Conservation (phyloP, 2,113 vertebrate species). For the Eublepharis macularius region DNA sequence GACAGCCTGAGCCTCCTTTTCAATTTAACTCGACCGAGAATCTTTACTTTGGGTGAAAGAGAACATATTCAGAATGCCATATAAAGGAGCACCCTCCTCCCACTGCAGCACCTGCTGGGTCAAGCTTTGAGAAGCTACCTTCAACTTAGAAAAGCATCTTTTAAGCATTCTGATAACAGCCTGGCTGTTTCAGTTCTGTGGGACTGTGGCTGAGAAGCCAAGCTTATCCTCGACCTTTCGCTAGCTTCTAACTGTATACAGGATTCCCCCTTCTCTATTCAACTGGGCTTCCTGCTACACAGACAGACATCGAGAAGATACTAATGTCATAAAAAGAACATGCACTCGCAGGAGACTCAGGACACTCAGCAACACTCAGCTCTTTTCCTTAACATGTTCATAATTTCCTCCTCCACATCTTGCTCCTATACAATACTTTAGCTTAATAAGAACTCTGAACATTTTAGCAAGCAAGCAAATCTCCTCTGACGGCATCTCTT, state of each 20-base stretch:
- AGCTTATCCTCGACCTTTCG: neutral
- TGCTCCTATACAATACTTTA: no score
- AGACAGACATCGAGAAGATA: neutral
- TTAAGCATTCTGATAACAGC: neutral
- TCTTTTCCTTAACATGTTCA: no score
- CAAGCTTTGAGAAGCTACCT: neutral
- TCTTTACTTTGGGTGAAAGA: neutral
- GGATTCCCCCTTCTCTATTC: neutral
- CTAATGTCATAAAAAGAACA: no score
- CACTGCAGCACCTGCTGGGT: no score
- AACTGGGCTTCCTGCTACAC: neutral
- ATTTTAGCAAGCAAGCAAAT: neutral
- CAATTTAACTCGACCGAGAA: neutral
- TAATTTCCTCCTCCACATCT: neutral
- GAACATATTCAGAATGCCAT: neutral
- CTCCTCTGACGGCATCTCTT: neutral
- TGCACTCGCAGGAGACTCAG: neutral
- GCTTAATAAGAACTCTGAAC: neutral
- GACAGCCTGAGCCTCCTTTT: neutral
- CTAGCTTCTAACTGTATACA: neutral
- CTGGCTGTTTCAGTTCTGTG: fast-evolving
- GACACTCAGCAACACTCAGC: neutral
- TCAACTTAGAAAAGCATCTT: neutral
- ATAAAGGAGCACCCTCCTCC: no score
- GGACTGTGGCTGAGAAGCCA: neutral